phyloP scores from a whole-genome alignment of 2,888 invertebrate species.

The Rosalia funebris region DNA sequence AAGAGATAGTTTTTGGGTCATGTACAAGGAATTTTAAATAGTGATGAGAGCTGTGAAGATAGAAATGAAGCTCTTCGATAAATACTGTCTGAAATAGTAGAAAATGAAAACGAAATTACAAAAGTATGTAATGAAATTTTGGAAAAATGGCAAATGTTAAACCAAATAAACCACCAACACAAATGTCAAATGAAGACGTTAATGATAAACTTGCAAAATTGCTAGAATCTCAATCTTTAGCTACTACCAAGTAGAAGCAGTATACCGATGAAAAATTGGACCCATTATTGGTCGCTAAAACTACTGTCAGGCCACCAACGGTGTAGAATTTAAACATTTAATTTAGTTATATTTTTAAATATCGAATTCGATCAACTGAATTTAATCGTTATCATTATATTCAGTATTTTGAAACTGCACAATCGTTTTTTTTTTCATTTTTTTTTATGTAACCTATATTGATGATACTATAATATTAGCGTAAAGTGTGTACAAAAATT shows the following conservation, averaged over 20 bases:
- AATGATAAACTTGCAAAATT: conserved; percentile 76
- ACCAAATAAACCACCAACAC: conserved; percentile 64
- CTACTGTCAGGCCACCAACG: no score
- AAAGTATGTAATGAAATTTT: conserved; percentile 77
- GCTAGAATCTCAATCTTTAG: conserved; percentile 78
- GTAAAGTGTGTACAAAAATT: no score
- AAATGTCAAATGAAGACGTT: conserved; percentile 67
- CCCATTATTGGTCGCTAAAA: no score
- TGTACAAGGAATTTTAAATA: conserved; percentile 85
- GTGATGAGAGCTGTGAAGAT: conserved; percentile 83
- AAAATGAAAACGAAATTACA: conserved; percentile 75
- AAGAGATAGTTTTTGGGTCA: conserved; percentile 87
- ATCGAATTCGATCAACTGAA: no score
- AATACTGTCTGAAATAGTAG: conserved; percentile 82
- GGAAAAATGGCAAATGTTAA: conserved; percentile 75
- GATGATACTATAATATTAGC: no score
- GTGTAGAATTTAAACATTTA: no score
- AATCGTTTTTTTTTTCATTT: no score
- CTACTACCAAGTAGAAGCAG: conserved; percentile 75
- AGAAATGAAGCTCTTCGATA: conserved; percentile 86
- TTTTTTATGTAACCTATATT: no score
- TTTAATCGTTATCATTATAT: no score
- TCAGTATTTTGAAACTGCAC: no score
- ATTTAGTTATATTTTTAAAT: no score
- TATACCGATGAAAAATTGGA: conserved; percentile 88